phyloP scores from a whole-genome alignment of 2,888 invertebrate genomes.

The Limnephilus rhombicus region DNA sequence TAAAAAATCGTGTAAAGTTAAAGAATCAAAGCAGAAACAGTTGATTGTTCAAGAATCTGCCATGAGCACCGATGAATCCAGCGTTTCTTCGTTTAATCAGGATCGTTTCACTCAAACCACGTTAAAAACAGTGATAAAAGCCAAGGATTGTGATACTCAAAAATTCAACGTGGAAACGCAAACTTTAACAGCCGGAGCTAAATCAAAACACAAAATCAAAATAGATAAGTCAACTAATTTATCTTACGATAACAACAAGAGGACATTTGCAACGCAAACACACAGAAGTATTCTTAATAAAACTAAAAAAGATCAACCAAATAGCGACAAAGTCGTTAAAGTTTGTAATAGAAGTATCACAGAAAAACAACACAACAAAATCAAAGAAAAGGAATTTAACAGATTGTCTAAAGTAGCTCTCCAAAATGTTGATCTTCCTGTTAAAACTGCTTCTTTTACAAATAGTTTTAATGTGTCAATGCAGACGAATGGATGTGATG shows the following conservation, averaged over 20 bases:
- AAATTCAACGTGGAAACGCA: slow-evolving; percentile 62
- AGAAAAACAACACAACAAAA: not conserved
- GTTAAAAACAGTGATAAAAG: slow-evolving; percentile 56
- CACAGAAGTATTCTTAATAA: slow-evolving; percentile 17
- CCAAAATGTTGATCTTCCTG: not conserved
- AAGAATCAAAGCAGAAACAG: not conserved
- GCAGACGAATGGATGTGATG: not conserved
- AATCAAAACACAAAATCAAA: slow-evolving; percentile 47
- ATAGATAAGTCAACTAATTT: slow-evolving; percentile 57
- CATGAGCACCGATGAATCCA: slow-evolving; percentile 7
- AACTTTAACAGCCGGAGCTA: slow-evolving; percentile 41
- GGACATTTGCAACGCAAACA: slow-evolving; percentile 57
- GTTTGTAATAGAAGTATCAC: not conserved
- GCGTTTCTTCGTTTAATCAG: slow-evolving; percentile 25
- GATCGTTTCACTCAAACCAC: slow-evolving; percentile 62
- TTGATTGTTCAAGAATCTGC: not conserved
- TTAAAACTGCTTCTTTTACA: not conserved
- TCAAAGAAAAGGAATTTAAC: not conserved
- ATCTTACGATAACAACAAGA: slow-evolving; percentile 39
- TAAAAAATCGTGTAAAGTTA: not conserved
- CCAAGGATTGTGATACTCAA: slow-evolving; percentile 12
- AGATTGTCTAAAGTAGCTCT: not conserved
- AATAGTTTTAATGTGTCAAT: not conserved
- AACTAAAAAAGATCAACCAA: not conserved
- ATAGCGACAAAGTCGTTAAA: not conserved